Evolutionary conservation across 2,797 vertebrate genomes (phyloP), one percentile per base, ranked within the genome.

Genomic region (Toxotes lorentzi): DNA sequence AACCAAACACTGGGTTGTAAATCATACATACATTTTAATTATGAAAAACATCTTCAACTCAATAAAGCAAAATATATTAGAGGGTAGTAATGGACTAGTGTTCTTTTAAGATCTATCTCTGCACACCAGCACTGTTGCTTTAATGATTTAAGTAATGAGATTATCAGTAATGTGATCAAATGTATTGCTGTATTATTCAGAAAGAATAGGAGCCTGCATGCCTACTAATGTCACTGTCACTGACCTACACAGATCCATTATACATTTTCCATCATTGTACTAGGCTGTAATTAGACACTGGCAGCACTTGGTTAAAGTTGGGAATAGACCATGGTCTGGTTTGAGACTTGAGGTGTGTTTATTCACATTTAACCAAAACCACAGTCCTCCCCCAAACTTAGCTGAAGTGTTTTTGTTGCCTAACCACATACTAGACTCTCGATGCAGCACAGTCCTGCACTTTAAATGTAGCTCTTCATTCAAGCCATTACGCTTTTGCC

Each of bases 141-240:
- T 41, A 77, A 54, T 38, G 64, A 69, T 67, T 16, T 64, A 79
- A 56, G 54, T 50, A n/a, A 65, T 45, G 30, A 35, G 58, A 69
- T 68, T 35, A 63, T 43, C 32, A 35, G 35, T 56, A 43, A 75
- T 56, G 40, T 50, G 30, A 68, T 23, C 19, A 27, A 53, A 73
- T 43, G 24, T n/a, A n/a, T n/a, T 35, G 38, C 48, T 47, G 38
- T 32, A 66, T 2, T 16, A 76, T 43, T 67, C n/a, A 56, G 40
- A 73, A 32, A 66, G 38, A 13, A 64, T 23, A 34, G n/a, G 27
- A 23, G n/a, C n/a, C 69, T 14, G 1, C 19, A 34, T n/a, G n/a
- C n/a, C n/a, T n/a, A n/a, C n/a, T n/a, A n/a, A n/a, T n/a, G n/a
- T n/a, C n/a, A n/a, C n/a, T n/a, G n/a, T n/a, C n/a, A 35, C 34